Base-by-base conservation (phyloP, 2,797 vertebrate genomes). In the Cuniculus paca region DNA sequence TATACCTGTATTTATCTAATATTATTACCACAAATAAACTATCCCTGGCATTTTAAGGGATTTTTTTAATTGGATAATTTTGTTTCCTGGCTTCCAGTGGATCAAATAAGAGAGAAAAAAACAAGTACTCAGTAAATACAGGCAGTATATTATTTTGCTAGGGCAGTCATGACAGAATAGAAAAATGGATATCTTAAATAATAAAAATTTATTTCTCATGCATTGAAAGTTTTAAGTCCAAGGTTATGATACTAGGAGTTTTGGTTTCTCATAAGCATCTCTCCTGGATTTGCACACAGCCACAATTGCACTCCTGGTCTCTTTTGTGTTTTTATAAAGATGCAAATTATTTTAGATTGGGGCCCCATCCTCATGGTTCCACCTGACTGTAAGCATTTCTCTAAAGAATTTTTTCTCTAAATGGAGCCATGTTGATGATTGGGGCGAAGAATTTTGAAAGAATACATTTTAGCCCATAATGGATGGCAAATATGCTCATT, bases 21-120 rank as follows among this genome's bases (percentile, higher is more conserved):
- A 58, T 72, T 61, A 75, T 74, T 85, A 20, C 5, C 52, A 60
- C n/a, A 82, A 95, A 75, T 94, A 85, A 89, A 79, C 9, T 91
- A 91, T 52, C 1, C 4, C 17, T 77, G 42, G 20, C 6, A 89
- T 87, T 74, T 16, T 68, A n/a, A 56, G 22, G 0, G 24, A 36
- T 81, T 91, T 86, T 88, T 17, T 0, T 2, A 31, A 52, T 42
- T 77, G 78, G 5, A 39, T 86, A 72, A 52, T 91, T 96, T 90
- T 39, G 4, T 86, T 93, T 95, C 5, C 52, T 70, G 1, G 36
- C 7, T 7, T 91, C 39, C 31, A 82, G 16, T 87, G 7, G 11
- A 92, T 88, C 13, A 93, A 78, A 50, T 72, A 86, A 74, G 6
- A 39, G 0, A 90, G 54, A 26, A 56, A 81, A 9, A 74, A 28